Conservation (phyloP, 2,113 vertebrate genomes). For the Silurus asotus region DNA sequence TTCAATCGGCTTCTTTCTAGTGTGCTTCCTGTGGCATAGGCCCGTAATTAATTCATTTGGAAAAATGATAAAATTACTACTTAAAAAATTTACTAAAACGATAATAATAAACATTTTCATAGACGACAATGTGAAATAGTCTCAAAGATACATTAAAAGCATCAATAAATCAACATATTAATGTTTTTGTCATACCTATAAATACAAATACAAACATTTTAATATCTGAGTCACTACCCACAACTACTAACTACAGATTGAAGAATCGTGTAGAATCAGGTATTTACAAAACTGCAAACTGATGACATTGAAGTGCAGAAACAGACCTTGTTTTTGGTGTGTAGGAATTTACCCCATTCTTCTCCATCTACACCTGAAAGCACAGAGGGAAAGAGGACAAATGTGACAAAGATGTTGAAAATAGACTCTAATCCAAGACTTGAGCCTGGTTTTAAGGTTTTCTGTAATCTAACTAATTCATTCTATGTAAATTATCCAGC, state of each 20-base stretch:
- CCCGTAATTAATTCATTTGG: no score
- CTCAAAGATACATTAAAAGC: neutral
- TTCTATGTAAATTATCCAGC: neutral
- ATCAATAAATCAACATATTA: neutral
- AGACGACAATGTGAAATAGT: neutral
- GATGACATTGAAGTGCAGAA: neutral
- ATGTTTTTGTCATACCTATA: neutral
- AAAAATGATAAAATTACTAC: neutral
- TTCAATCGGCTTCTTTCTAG: no score
- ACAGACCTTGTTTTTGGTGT: slow-evolving; percentile 98
- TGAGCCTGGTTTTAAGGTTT: no score
- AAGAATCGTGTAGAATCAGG: neutral
- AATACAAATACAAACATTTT: neutral
- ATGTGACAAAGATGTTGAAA: neutral
- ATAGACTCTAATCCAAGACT: neutral
- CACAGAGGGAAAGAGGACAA: slow-evolving; percentile 7
- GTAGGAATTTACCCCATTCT: slow-evolving; percentile 98
- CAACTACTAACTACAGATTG: neutral
- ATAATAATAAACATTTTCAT: neutral
- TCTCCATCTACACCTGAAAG: slow-evolving; percentile 86
- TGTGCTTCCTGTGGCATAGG: neutral
- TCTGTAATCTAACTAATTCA: neutral
- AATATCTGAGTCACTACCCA: no score
- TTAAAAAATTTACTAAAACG: no score
- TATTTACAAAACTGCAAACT: neutral